These are phyloP conservation scores for Drosophila helvetica DNA, from an alignment of 2,888 invertebrate genomes.

Conservation along the genomic window DNA sequence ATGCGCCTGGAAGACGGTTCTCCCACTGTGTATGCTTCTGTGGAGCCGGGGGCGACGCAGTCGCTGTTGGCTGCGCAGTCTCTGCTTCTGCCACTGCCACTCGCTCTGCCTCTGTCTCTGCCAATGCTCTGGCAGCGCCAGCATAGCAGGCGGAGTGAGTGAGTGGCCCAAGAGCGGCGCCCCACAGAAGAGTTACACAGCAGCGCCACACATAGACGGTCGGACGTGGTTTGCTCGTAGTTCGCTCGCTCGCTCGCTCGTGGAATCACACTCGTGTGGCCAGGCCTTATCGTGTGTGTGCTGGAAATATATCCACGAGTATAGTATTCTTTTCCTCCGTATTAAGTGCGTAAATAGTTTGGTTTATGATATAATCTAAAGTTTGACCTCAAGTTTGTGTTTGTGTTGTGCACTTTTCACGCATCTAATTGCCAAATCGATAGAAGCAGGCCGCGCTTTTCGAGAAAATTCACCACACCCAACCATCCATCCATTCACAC, in stretches of 20 bases:
- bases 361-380: constrained; percentile 15
- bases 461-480: constrained; percentile 62
- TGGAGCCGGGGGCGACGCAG: constrained; percentile 2
- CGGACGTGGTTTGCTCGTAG: constrained; percentile 37
- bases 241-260: constrained; percentile 39
- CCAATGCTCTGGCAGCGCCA: constrained; percentile 37
- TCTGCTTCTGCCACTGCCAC: constrained; percentile 12
- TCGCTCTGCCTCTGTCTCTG: constrained; percentile 41
- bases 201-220: constrained; percentile 71
- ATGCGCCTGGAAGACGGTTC: constrained; percentile 48
- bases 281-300: background rate
- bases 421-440: constrained; percentile 59
- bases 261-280: constrained; percentile 27
- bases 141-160: constrained; percentile 46
- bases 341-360: constrained; percentile 15
- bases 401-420: constrained; percentile 7
- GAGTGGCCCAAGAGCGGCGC: constrained; percentile 33
- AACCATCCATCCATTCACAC: constrained; percentile 9
- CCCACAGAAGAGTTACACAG: constrained; percentile 65
- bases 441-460: constrained; percentile 42
- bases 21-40: constrained; percentile 20
- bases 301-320: background rate
- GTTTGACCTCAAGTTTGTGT: constrained; percentile 11
- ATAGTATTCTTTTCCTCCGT: background rate
- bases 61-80: constrained; percentile 22